Conservation (phyloP, 2,888 invertebrate species). For the Molorchus minor region DNA sequence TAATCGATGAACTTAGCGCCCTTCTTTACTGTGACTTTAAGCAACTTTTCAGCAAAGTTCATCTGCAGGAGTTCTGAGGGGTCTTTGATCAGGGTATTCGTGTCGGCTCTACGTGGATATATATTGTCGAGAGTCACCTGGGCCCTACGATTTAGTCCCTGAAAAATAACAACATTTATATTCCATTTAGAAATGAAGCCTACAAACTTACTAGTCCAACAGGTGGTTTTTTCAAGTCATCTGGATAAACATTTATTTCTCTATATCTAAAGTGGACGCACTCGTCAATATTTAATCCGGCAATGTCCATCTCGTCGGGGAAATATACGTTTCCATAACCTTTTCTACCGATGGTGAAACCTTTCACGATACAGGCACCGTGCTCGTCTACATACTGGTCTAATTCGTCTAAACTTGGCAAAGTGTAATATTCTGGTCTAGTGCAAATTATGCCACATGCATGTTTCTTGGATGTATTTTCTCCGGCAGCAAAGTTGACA, state of each 20-base stretch:
- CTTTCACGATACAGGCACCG: constrained; percentile 83
- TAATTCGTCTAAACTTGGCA: constrained; percentile 86
- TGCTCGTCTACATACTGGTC: constrained; percentile 75
- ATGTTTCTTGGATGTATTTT: constrained; percentile 52
- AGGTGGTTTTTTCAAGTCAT: constrained; percentile 86
- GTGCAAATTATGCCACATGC: constrained; percentile 81
- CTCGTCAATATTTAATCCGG: constrained; percentile 86
- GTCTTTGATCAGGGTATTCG: constrained; percentile 81
- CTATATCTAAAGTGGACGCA: constrained; percentile 92
- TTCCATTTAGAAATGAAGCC: background rate
- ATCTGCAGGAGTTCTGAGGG: constrained; percentile 78
- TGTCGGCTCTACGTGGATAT: constrained; percentile 91
- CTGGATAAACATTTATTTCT: constrained; percentile 95
- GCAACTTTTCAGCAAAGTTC: constrained; percentile 87
- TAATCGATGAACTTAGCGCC: constrained; percentile 94
- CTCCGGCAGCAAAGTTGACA: constrained; percentile 20
- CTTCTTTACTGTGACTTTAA: constrained; percentile 85
- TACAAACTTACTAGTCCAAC: constrained; percentile 68
- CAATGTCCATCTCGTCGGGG: constrained; percentile 84
- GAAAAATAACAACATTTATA: constrained; percentile 20
- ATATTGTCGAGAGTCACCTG: constrained; percentile 93
- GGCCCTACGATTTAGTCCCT: constrained; percentile 87
- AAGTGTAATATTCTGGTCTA: constrained; percentile 89
- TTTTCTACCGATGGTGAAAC: constrained; percentile 87
- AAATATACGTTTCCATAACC: constrained; percentile 93